Conservation (phyloP, 2,113 vertebrate species). For the Upupa epops region DNA sequence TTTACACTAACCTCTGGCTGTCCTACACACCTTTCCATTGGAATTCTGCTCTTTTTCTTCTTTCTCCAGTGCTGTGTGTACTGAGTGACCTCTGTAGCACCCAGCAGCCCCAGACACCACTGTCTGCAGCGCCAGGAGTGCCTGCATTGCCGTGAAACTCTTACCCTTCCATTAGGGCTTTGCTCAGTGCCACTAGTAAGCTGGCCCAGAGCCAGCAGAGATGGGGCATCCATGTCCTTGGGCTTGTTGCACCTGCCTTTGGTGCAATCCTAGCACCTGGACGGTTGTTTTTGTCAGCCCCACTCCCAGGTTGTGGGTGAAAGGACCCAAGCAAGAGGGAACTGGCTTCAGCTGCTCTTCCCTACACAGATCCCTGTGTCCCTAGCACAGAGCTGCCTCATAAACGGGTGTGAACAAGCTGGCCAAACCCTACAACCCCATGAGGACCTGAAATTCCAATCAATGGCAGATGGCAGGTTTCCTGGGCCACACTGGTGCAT, state of each 20-base stretch:
- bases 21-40: background rate
- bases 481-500: background rate
- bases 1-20: background rate
- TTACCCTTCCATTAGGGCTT: background rate
- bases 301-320: background rate
- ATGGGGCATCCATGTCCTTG: background rate
- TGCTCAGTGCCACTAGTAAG: background rate
- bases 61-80: background rate
- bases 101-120: background rate
- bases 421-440: fast-evolving
- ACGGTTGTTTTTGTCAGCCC: background rate
- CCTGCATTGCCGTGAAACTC: background rate
- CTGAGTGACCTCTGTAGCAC: background rate
- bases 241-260: background rate
- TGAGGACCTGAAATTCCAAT: background rate
- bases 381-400: background rate
- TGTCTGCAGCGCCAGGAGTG: fast-evolving
- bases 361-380: background rate
- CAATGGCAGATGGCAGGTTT: background rate
- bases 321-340: background rate
- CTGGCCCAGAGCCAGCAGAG: background rate
- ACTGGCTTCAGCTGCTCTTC: background rate
- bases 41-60: background rate
- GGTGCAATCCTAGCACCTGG: fast-evolving
- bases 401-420: background rate